Evolutionary conservation across 2,888 invertebrate genomes (phyloP), one percentile per base, ranked within the genome.

Genomic region (Cheilosia pagana): DNA sequence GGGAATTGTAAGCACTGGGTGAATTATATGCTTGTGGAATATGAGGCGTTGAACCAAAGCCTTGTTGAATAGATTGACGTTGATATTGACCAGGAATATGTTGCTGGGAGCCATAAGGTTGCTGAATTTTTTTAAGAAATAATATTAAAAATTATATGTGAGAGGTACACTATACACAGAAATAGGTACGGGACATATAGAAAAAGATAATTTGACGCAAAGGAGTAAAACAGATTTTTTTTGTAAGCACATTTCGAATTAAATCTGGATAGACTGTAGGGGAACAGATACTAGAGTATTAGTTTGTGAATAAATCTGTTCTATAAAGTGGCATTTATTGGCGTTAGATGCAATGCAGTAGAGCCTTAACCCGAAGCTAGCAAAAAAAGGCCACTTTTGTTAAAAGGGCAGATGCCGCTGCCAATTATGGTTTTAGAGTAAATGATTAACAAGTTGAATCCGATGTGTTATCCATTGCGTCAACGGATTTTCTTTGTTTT

Each of bases 61-160:
- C 91, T 87, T 89, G 89, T 43, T 90, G 91, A 83, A 90, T 88
- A 35, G 89, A 88, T 75, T 91, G 90, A 59, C 90, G 90, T 85
- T 91, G 90, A 88, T 90, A 91, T 78, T 91, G 92, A 86, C 92
- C 92, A 74, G 93, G 92, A 71, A 92, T 90, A 87, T 93, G 93
- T 82, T 93, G 92, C 77, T 93, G 92, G 65, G 93, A 93, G 21
- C 93, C 93, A 67, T 93, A 93, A 21, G 93, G 93, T 87, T 94
- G 94, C 86, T 90, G 55, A 87, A 88, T 57, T 43, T 53, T 25
- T 16, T 12, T 31, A 2, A 7, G 28, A 60, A 31, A 39, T 63
- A 43, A 45, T 43, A 35, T 19, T 5, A 75, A 87, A 87, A 89
- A 35, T 31, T 19, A 65, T 35, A 55, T 35, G 5, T 10, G 6